Base-by-base conservation (phyloP, 2,888 invertebrate species). In the Rhamnusium bicolor region DNA sequence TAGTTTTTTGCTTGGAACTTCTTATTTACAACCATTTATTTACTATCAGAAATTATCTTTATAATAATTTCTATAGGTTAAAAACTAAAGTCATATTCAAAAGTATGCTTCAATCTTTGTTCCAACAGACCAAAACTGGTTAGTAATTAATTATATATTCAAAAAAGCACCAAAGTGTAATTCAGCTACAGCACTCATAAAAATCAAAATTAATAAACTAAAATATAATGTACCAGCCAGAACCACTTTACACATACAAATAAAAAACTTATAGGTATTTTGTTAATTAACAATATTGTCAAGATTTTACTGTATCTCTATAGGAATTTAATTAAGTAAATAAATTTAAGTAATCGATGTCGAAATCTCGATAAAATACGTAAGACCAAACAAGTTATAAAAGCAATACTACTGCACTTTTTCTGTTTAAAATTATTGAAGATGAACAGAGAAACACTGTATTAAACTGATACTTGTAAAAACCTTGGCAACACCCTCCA, bases 341-440 rank as follows among this genome's bases (percentile, higher is more conserved):
- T 74, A 70, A 75, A 71, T 72, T 70, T 71, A 72, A 32, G 65
- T 75, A 77, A 77, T 73, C 73, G 66, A 68, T 77, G 74, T 72
- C 70, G 72, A 77, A 73, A 77, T 73, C 63, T 69, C 19, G 2
- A 72, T 71, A 72, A 74, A 69, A 76, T 68, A 56, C 60, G 60
- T 27, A 56, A 40, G 32, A 58, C 24, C 21, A 72, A 63, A 68
- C 69, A 61, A 51, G 62, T 70, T 73, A 18, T 62, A 19, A 46
- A 61, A 18, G 51, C 54, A 54, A 54, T 24, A 54, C 24, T 21
- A 54, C 19, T 54, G 24, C 54, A 54, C 27, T 54, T 54, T n/a
- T 24, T n/a, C 24, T 24, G 3, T 24, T 2, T n/a, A 24, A 46
- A 46, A 46, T 8, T n/a, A 46, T n/a, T n/a, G n/a, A 2, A 46